Evolutionary conservation across 2,888 invertebrate species (phyloP), one percentile per base, ranked within the genome.

Genomic region (Gnatocerus cornutus): DNA sequence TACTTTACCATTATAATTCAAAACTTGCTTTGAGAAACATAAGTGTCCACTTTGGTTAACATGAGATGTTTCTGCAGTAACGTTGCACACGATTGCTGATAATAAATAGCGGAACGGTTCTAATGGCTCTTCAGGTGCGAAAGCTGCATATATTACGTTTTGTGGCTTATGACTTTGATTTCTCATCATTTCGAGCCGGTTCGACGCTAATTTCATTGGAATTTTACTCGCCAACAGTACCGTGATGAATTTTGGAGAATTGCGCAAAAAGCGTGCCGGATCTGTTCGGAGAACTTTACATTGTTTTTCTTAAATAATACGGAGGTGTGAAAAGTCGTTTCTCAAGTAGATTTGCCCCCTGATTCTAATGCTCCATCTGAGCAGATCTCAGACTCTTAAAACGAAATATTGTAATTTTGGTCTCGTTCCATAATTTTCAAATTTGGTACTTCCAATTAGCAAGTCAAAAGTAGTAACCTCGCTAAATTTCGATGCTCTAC

Each of bases 261-360:
- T 43, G 8, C 27, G 33, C 14, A 56, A 69, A 68, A 69, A 69
- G 33, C 55, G 59, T 59, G 46, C 21, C 65, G 27, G 50, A 64
- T 69, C 50, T 50, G 33, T 69, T 69, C 52, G 33, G 4, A 61
- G 65, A 65, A 69, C 39, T 52, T 59, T 33, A 61, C 59, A 64
- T 69, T 69, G 69, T 69, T 65, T 65, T 65, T 61, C 63, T 52
- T 64, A 69, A 68, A 62, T 41, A 63, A 68, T 63, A 29, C 55
- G 43, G 61, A n/a, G n/a, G n/a, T n/a, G n/a, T n/a, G n/a, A n/a
- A n/a, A n/a, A n/a, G n/a, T n/a, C n/a, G n/a, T n/a, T n/a, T n/a
- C n/a, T n/a, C n/a, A n/a, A n/a, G n/a, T n/a, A n/a, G n/a, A n/a
- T n/a, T n/a, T n/a, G n/a, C n/a, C n/a, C n/a, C n/a, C n/a, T n/a